Conservation (phyloP, 2,113 vertebrate species). For the Oryzias woworae region DNA sequence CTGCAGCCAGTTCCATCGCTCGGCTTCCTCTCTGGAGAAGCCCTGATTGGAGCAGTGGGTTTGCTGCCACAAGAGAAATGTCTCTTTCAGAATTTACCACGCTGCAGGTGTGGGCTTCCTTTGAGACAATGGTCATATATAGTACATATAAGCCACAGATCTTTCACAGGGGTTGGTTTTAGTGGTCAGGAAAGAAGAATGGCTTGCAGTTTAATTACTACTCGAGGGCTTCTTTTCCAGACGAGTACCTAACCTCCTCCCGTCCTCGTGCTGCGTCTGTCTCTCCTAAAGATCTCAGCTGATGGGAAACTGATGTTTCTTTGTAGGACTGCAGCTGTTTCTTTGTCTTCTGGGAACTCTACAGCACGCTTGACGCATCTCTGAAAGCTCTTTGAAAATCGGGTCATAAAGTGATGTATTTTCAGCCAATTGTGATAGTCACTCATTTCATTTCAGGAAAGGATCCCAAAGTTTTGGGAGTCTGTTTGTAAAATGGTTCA, state of each 20-base stretch:
- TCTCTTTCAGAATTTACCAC: constrained; percentile 27
- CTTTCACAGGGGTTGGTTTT: constrained; percentile 26
- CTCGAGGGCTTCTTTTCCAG: constrained; percentile 53
- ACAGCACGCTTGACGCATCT: constrained; percentile 15
- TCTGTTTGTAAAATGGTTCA: too few relatives aligned
- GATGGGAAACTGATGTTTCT: constrained; percentile 19
- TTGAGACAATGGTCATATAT: constrained; percentile 37
- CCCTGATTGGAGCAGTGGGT: constrained; percentile 33
- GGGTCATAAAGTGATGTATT: constrained; percentile 1
- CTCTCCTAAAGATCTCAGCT: constrained; percentile 25
- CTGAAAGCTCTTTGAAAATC: constrained; percentile 1
- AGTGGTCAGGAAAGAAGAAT: constrained; percentile 58
- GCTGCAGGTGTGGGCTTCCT: constrained; percentile 29
- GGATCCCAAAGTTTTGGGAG: too few relatives aligned
- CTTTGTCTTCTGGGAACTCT: constrained; percentile 19
- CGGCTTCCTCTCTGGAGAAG: constrained; percentile 33
- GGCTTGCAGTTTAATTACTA: constrained; percentile 51
- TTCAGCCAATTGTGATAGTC: not conserved
- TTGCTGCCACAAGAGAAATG: constrained; percentile 39
- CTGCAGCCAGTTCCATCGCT: constrained; percentile 14
- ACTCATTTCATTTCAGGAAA: too few relatives aligned
- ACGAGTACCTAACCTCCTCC: constrained; percentile 34
- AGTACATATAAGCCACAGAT: constrained; percentile 48
- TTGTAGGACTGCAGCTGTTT: constrained; percentile 15
- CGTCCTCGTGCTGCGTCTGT: constrained; percentile 7